phyloP scores from a whole-genome alignment of 2,888 invertebrate species.

The Aethes cnicana region DNA sequence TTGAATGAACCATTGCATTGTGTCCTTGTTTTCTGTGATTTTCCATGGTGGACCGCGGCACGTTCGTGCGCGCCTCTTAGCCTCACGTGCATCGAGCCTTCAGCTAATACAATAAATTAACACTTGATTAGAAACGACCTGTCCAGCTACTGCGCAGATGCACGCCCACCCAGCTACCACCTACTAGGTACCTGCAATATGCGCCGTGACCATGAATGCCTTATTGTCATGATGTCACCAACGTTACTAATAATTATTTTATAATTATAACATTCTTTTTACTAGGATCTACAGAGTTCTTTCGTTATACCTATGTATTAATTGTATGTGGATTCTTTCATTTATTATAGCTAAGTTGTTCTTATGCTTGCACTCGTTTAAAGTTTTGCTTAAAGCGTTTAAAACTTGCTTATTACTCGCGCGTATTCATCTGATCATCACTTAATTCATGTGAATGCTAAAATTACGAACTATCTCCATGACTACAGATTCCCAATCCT shows the following conservation, averaged over 20 bases:
- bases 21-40: slow-evolving; percentile 82
- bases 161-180: slow-evolving; percentile 24
- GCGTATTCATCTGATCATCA: too few relatives aligned
- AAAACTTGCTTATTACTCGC: too few relatives aligned
- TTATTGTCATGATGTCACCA: too few relatives aligned
- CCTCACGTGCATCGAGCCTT: slow-evolving; percentile 57
- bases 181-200: neutral
- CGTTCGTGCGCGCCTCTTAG: slow-evolving; percentile 47
- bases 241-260: slow-evolving; percentile 16
- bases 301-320: too few relatives aligned
- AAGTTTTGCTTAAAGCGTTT: too few relatives aligned
- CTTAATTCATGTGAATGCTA: too few relatives aligned
- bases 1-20: slow-evolving; percentile 81
- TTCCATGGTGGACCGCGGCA: slow-evolving; percentile 58
- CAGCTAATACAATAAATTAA: slow-evolving; percentile 56
- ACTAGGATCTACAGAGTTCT: neutral
- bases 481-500: too few relatives aligned
- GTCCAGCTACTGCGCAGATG: slow-evolving; percentile 53
- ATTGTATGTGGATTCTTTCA: too few relatives aligned
- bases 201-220: slow-evolving; percentile 4
- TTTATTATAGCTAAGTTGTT: too few relatives aligned
- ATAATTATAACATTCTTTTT: neutral
- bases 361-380: too few relatives aligned
- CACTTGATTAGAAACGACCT: slow-evolving; percentile 46
- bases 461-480: too few relatives aligned